Evolutionary conservation across 2,888 invertebrate genomes (phyloP).

Genomic region (Germaria angustata): DNA sequence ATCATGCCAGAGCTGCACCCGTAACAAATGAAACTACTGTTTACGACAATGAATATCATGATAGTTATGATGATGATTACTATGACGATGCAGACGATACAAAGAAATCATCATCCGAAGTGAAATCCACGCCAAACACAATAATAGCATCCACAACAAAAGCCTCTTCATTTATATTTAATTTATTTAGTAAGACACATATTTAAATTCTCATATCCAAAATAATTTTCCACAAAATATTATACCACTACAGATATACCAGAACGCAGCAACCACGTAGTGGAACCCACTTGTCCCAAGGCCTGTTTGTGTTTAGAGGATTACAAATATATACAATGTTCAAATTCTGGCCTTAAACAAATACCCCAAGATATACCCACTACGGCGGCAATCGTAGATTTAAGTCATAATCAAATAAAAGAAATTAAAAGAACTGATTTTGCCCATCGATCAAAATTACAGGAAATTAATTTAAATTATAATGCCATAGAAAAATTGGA

Average conservation of each 20-base stretch:
- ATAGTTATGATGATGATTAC: conserved; percentile 72
- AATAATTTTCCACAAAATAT: conserved; percentile 5
- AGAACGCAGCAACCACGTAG: conserved; percentile 75
- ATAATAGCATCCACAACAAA: conserved; percentile 43
- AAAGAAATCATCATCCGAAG: conserved; percentile 34
- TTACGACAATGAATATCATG: conserved; percentile 70
- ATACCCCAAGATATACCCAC: conserved; percentile 80
- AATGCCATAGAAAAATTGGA: conserved; percentile 74
- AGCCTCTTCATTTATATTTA: conserved; percentile 68
- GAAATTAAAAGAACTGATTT: conserved; percentile 75
- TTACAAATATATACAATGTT: conserved; percentile 80
- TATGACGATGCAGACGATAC: conserved; percentile 67
- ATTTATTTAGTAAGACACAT: conserved; percentile 71
- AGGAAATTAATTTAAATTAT: conserved; percentile 75
- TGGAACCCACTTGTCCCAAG: conserved; percentile 76
- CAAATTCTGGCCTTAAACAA: conserved; percentile 80
- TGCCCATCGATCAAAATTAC: conserved; percentile 73
- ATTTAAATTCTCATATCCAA: neutral
- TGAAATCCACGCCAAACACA: conserved; percentile 33
- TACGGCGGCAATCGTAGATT: conserved; percentile 75
- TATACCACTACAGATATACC: conserved; percentile 70
- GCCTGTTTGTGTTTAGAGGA: conserved; percentile 77
- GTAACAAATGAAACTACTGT: conserved; percentile 67
- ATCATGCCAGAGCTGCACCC: conserved; percentile 73
- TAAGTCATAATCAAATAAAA: conserved; percentile 77